These are phyloP conservation scores for Panonychus citri DNA, from an alignment of 1,140 invertebrate species.

Conservation along the genomic window DNA sequence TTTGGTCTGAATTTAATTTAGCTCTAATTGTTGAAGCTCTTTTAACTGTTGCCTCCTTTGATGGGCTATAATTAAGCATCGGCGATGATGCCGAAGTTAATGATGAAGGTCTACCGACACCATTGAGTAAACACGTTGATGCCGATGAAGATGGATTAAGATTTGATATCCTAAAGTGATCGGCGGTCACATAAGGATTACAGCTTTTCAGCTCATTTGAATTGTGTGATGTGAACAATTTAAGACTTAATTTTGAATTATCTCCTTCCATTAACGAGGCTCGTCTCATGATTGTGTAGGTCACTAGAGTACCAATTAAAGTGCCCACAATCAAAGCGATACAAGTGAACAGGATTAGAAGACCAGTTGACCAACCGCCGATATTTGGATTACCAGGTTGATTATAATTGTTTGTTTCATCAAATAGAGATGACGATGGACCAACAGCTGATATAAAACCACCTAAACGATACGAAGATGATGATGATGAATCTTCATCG, in stretches of 20 bases:
- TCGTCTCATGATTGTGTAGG: neutral
- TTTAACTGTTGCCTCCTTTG: neutral
- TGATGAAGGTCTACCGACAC: neutral
- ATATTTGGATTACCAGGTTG: too few relatives aligned
- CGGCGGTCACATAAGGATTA: neutral
- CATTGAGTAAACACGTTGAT: neutral
- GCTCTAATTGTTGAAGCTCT: constrained; percentile 1
- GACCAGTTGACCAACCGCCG: too few relatives aligned
- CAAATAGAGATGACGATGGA: too few relatives aligned
- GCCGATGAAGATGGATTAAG: neutral
- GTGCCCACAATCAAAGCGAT: too few relatives aligned
- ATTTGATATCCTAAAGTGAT: neutral
- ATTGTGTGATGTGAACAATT: constrained; percentile 21
- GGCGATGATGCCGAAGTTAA: neutral
- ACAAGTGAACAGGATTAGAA: too few relatives aligned
- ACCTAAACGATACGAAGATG: too few relatives aligned
- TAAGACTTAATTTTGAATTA: neutral
- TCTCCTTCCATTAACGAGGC: neutral
- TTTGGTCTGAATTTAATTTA: constrained; percentile 2
- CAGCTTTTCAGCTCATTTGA: constrained; percentile 19
- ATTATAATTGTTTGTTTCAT: too few relatives aligned
- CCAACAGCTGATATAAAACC: too few relatives aligned
- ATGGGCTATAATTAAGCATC: neutral
- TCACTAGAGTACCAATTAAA: too few relatives aligned
- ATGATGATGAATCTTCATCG: neutral